Conservation (phyloP, 2,113 vertebrate genomes). For the Columbina picui region DNA sequence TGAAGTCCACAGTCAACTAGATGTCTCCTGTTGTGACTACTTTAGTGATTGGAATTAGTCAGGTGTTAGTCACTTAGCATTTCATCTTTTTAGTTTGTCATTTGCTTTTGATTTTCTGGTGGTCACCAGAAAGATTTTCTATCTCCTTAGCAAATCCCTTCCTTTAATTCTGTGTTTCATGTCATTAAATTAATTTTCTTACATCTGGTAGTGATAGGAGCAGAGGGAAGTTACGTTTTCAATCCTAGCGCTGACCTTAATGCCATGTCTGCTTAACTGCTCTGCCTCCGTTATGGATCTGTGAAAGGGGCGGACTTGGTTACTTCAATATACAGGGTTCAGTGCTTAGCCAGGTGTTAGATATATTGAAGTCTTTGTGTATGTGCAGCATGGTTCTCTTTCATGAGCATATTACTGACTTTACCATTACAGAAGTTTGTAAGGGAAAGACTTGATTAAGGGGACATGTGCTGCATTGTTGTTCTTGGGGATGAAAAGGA, state of each 20-base stretch:
- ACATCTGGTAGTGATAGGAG: neutral
- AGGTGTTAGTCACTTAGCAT: neutral
- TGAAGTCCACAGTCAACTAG: neutral
- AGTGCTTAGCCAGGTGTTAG: neutral
- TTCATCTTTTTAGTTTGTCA: neutral
- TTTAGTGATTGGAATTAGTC: neutral
- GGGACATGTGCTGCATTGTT: neutral
- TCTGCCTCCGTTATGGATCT: neutral
- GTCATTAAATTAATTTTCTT: neutral
- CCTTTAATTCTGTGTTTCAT: neutral
- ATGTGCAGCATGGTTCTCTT: neutral
- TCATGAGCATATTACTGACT: neutral
- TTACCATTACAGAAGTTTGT: neutral
- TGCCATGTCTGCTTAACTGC: neutral
- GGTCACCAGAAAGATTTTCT: neutral
- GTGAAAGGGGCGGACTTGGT: neutral
- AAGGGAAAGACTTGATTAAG: neutral
- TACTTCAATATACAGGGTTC: neutral
- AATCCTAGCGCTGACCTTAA: neutral
- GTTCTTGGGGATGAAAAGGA: neutral
- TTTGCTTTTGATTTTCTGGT: conserved; percentile 10
- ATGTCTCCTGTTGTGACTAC: neutral
- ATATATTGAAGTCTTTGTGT: neutral
- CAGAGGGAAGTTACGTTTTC: neutral
- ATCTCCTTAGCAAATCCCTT: neutral